Evolutionary conservation across 2,888 invertebrate species (phyloP).

Genomic region (Spialia ferax): DNA sequence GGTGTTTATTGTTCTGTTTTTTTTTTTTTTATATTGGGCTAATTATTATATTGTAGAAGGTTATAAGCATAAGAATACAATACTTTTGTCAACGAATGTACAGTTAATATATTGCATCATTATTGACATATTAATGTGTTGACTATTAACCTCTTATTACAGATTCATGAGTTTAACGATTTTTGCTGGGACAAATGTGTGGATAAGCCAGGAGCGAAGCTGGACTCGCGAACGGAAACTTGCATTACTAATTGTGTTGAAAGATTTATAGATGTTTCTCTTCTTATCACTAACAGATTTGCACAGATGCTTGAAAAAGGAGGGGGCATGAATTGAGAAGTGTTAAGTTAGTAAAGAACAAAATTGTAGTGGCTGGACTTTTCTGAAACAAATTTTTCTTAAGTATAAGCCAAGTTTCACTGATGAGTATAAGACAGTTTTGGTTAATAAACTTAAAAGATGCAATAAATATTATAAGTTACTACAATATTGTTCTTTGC

Average conservation of each 20-base stretch:
- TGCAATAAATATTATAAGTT: too few species aligned
- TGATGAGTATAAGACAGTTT: too few species aligned
- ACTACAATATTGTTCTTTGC: neutral
- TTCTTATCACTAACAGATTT: conserved; percentile 95
- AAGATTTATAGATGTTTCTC: conserved; percentile 96
- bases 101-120: neutral
- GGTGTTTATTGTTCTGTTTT: too few species aligned
- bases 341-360: neutral
- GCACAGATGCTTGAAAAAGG: conserved; percentile 94
- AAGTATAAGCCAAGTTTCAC: too few species aligned
- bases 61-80: too few species aligned
- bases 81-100: too few species aligned
- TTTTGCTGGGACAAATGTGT: conserved; percentile 99
- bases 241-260: conserved; percentile 97
- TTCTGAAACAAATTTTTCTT: too few species aligned
- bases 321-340: conserved; percentile 83
- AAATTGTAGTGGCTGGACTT: neutral
- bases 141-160: conserved; percentile 49
- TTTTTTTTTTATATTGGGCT: too few species aligned
- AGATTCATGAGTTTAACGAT: conserved; percentile 97
- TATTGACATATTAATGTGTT: neutral
- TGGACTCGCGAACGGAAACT: conserved; percentile 95
- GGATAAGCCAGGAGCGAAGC: conserved; percentile 94
- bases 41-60: too few species aligned
- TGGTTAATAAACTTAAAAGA: too few species aligned